Evolutionary conservation across 2,888 invertebrate genomes (phyloP), one percentile per base, ranked within the genome.

Genomic region (Dysmachus trigonus): DNA sequence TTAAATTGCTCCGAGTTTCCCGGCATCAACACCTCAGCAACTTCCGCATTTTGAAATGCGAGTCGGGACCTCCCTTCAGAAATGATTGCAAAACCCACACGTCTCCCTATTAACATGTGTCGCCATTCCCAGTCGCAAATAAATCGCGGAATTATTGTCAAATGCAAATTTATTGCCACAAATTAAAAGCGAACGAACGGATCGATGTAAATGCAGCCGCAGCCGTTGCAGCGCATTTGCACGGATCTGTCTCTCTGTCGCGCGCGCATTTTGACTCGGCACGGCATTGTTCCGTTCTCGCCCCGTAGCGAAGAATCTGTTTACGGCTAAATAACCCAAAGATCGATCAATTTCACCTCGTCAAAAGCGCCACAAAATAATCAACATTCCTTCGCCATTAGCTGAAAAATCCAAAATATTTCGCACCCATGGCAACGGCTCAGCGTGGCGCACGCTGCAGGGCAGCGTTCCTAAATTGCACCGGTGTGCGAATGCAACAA

Each of bases 131-230:
- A 47, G 27, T 41, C 77, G 77, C 35, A 77, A 77, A 77, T 77
- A 77, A 77, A 77, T 77, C 51, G 77, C 13, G 2, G 22, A 47
- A 77, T 77, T 77, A 77, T 77, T 77, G 77, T 77, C 77, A 77
- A 77, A 77, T 77, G 77, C 47, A 77, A 77, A 77, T 77, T 77
- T 77, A 77, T 77, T 27, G 77, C 22, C 47, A 22, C 47, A 77
- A 77, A 77, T 77, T 77, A 77, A 77, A 47, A 62, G 18, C 10
- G 62, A 62, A 62, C 62, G 27, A 22, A 10, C 47, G 27, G 47
- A 77, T 77, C 77, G 41, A 47, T 77, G 27, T 47, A 77, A 41
- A 27, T 15, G 27, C 62, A 13, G 0, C 10, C 22, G 8, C 10
- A 13, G 62, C 27, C 62, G 7, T 10, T 2, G 62, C 62, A 62